A percentile compares a stretch with the other conserved stretches of the same genome.
phyloP scores from a whole-genome alignment of 2,797 vertebrate species.

The Loris lydekkerianus region DNA sequence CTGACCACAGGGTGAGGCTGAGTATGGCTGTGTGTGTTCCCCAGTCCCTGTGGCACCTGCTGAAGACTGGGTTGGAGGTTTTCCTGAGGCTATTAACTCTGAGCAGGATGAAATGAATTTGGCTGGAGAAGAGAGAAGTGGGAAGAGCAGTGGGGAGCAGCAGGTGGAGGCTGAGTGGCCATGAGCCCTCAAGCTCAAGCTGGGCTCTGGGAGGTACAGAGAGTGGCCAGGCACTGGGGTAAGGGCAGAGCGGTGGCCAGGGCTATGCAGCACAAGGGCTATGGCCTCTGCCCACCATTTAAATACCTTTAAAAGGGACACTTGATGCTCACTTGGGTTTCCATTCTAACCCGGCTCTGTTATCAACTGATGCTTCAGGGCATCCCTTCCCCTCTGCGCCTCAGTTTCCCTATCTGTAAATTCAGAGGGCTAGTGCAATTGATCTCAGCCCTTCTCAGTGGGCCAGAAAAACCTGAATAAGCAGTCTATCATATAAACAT shows the following conservation, averaged over 20 bases:
- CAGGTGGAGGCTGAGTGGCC: not conserved
- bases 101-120: not conserved
- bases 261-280: not conserved
- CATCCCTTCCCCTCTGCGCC: not conserved
- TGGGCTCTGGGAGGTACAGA: not conserved
- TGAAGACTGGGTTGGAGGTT: not conserved
- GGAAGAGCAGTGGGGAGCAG: not conserved
- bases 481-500: not conserved
- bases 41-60: not conserved
- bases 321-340: not conserved
- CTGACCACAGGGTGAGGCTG: not conserved
- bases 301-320: not conserved
- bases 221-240: accelerated
- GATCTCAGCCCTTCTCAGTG: not conserved
- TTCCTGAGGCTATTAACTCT: not conserved
- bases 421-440: not conserved
- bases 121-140: not conserved
- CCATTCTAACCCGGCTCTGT: not conserved
- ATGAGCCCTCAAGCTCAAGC: not conserved
- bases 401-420: slow-evolving; percentile 6
- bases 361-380: not conserved
- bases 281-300: not conserved
- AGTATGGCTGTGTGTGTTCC: accelerated
- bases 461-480: not conserved
- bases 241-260: not conserved